Conservation (phyloP, 2,888 invertebrate species). For the Sclerodermus sp. region DNA sequence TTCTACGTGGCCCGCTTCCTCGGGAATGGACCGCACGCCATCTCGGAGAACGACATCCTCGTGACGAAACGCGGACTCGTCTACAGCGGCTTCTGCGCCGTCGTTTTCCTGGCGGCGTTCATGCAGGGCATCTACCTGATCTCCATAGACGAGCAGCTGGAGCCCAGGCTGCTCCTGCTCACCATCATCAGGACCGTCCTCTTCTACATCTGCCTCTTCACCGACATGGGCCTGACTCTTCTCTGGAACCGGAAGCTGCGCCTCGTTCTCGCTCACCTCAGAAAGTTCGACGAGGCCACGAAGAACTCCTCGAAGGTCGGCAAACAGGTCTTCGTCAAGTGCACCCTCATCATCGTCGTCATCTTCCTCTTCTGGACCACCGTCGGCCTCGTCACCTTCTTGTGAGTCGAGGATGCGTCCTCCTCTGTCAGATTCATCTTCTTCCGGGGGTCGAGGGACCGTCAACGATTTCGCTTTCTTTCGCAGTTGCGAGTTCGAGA, state of each 20-base stretch:
- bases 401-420: conserved; percentile 16
- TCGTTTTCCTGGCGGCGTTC: conserved; percentile 13
- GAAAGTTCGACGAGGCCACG: conserved; percentile 28
- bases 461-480: not conserved
- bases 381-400: conserved; percentile 29
- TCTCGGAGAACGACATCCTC: conserved; percentile 22
- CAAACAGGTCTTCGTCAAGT: conserved; percentile 6
- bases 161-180: conserved; percentile 20
- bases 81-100: conserved; percentile 20
- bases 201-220: conserved; percentile 23
- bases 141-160: conserved; percentile 5
- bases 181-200: conserved; percentile 21
- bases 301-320: conserved; percentile 12
- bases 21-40: conserved; percentile 24
- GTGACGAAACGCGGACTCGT: conserved; percentile 24
- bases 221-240: conserved; percentile 22
- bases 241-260: conserved; percentile 28
- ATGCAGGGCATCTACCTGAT: conserved; percentile 20
- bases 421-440: no score
- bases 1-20: conserved; percentile 27
- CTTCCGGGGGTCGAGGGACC: no score
- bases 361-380: conserved; percentile 22
- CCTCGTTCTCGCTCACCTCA: conserved; percentile 21
- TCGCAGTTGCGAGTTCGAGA: conserved; percentile 23
- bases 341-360: conserved; percentile 7